phyloP scores from a whole-genome alignment of 2,888 invertebrate genomes.

The Enoplolaimus lenunculus region DNA sequence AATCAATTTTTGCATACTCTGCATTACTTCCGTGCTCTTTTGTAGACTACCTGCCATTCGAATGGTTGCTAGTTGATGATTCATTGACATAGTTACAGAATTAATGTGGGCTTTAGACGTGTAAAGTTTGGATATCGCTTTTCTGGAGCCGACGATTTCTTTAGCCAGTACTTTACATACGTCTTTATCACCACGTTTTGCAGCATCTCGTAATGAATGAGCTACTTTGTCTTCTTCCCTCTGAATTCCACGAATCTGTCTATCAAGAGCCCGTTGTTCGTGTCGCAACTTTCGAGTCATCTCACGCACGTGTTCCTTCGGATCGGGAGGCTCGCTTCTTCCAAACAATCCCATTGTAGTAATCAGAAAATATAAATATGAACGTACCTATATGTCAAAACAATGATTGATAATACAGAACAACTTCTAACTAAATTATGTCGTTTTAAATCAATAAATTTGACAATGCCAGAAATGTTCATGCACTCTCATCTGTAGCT shows the following conservation, averaged over 20 bases:
- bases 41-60: slow-evolving; percentile 77
- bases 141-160: slow-evolving; percentile 47
- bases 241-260: slow-evolving; percentile 78
- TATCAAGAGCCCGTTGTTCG: slow-evolving; percentile 77
- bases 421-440: too few relatives aligned
- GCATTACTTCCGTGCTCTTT: slow-evolving; percentile 96
- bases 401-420: too few relatives aligned
- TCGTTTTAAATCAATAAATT: too few relatives aligned
- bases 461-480: too few relatives aligned
- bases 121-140: slow-evolving; percentile 75
- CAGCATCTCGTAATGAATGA: slow-evolving; percentile 77
- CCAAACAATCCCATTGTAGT: slow-evolving; percentile 39
- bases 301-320: slow-evolving; percentile 59
- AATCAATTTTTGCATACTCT: slow-evolving; percentile 81
- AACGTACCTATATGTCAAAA: too few relatives aligned
- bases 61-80: slow-evolving; percentile 88
- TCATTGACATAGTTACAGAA: slow-evolving; percentile 91
- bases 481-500: too few relatives aligned
- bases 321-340: slow-evolving; percentile 35
- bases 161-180: slow-evolving; percentile 64
- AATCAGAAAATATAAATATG: too few relatives aligned
- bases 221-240: slow-evolving; percentile 80
- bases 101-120: slow-evolving; percentile 92
- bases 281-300: slow-evolving; percentile 87
- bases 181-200: slow-evolving; percentile 80